phyloP scores from a whole-genome alignment of 1,140 invertebrate species.

The Sitodiplosis mosellana region DNA sequence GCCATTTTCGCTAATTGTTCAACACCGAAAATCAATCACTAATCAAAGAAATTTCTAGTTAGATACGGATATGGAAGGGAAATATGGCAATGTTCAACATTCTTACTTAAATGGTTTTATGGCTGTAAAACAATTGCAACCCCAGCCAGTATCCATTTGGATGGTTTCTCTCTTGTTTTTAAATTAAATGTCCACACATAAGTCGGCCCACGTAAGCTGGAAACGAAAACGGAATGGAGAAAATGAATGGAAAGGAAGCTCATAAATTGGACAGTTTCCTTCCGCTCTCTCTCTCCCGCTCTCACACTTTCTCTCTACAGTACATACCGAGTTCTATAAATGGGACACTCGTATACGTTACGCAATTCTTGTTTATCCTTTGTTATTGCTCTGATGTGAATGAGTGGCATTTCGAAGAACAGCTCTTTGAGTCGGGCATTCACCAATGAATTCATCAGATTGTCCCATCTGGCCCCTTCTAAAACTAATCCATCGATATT shows the following conservation, averaged over 20 bases:
- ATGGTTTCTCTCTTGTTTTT: conserved; percentile 70
- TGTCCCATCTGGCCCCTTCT: conserved; percentile 90
- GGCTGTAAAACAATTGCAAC: conserved; percentile 72
- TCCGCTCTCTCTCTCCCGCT: no score
- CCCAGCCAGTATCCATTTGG: conserved; percentile 83
- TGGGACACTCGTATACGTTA: conserved; percentile 82
- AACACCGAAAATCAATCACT: no score
- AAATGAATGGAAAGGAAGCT: neutral
- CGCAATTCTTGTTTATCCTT: conserved; percentile 76
- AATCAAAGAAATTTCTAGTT: no score
- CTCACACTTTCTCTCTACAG: no score
- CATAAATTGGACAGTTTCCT: neutral
- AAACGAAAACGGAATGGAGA: neutral
- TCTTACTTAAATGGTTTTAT: conserved; percentile 18
- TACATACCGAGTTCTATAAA: conserved; percentile 69
- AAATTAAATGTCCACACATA: conserved; percentile 94
- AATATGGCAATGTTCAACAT: no score
- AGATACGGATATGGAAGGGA: no score
- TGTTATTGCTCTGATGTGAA: conserved; percentile 69
- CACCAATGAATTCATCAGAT: conserved; percentile 47
- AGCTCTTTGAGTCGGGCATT: conserved; percentile 80
- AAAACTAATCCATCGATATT: conserved; percentile 80
- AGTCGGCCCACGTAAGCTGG: conserved; percentile 60
- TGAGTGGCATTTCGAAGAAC: conserved; percentile 78
- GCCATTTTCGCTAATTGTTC: no score